Conservation (phyloP, 2,888 invertebrate genomes). For the Cheilosia variabilis region DNA sequence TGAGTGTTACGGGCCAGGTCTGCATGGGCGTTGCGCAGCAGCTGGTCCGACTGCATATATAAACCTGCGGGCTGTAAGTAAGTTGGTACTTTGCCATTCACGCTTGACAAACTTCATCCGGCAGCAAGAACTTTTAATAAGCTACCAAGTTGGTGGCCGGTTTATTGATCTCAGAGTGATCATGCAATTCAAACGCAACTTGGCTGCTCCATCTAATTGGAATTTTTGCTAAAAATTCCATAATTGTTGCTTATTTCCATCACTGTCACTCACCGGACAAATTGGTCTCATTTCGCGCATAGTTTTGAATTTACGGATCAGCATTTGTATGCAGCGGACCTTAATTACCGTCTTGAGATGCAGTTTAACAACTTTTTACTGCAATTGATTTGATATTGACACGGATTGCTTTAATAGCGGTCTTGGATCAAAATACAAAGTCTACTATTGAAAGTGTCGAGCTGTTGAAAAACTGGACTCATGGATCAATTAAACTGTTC, state of each 20-base stretch:
- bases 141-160: conserved; percentile 17
- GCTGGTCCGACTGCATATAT: conserved; percentile 42
- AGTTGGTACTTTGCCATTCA: conserved; percentile 48
- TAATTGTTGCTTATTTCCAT: conserved; percentile 40
- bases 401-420: conserved; percentile 37
- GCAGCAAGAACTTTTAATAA: conserved; percentile 31
- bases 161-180: conserved; percentile 64
- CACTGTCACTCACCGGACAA: conserved; percentile 3
- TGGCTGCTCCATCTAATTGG: conserved; percentile 4
- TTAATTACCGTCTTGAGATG: conserved; percentile 40
- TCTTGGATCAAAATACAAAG: conserved; percentile 67
- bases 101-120: conserved; percentile 68
- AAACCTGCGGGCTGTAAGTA: conserved; percentile 46
- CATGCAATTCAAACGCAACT: conserved; percentile 21
- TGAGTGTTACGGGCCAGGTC: conserved; percentile 24
- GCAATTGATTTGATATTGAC: conserved; percentile 69
- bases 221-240: not conserved
- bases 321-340: conserved; percentile 12
- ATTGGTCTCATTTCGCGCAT: conserved; percentile 15
- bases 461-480: conserved; percentile 45
- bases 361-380: conserved; percentile 39
- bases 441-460: conserved; percentile 25
- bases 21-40: conserved; percentile 16
- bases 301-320: conserved; percentile 41
- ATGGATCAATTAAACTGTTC: conserved; percentile 35